phyloP scores from a whole-genome alignment of 2,888 invertebrate genomes.

The Isoperla grammatica region DNA sequence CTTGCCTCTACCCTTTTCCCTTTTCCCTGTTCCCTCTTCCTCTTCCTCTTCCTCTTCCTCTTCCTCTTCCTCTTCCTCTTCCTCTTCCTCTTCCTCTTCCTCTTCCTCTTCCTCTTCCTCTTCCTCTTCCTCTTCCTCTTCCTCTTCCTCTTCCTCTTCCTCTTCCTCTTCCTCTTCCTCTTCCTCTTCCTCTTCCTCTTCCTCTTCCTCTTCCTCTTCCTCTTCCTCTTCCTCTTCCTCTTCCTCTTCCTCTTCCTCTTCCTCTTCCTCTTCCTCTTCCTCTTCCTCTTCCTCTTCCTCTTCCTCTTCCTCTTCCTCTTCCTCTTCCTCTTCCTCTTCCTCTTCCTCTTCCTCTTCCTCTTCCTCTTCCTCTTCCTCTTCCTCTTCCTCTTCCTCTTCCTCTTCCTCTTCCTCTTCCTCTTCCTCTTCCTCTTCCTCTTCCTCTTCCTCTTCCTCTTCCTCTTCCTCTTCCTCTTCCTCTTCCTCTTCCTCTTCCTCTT shows the following conservation, averaged over 20 bases:
- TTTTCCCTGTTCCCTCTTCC: no score
- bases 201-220: neutral
- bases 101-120: neutral
- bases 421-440: no score
- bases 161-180: neutral
- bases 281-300: neutral
- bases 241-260: neutral
- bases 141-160: neutral
- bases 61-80: conserved; percentile 1
- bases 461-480: no score
- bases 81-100: neutral
- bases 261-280: no score
- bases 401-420: no score
- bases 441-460: no score
- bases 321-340: neutral
- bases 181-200: neutral
- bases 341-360: neutral
- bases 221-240: neutral
- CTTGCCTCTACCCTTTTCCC: no score
- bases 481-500: no score
- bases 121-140: neutral
- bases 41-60: no score
- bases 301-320: neutral
- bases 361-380: neutral
- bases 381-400: no score